Evolutionary conservation across 2,113 vertebrate species (phyloP), one percentile per base, ranked within the genome.

Genomic region (Sminthopsis crassicaudata): DNA sequence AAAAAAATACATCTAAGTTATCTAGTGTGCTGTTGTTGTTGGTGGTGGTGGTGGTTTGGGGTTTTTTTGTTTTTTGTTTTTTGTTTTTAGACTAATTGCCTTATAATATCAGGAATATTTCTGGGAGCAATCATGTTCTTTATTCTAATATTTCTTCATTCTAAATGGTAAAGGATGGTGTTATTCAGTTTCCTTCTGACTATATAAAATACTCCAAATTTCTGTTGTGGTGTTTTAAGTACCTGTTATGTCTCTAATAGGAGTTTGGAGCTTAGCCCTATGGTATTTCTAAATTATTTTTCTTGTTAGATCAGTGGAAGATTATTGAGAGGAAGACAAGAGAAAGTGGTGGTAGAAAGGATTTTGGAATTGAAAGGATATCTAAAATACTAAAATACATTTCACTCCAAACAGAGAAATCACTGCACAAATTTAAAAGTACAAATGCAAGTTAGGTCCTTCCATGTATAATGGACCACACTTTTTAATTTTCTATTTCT

Each of bases 211-310:
- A 55, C 89, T 8, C 14, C 14, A 50, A 93, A 89, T 93, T 89
- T n/a, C 12, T 84, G 0, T 67, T 53, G 9, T 11, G 84, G 26
- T 84, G 53, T 76, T 76, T 89, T 90, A 51, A 76, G 16, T 76
- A 88, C 26, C 42, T 76, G 54, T 91, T 53, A 76, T 89, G 88
- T 25, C 24, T 67, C 52, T 48, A 11, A 19, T 24, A 91, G 54
- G n/a, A 9, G n/a, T 88, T 16, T 89, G 48, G 46, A 67, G 22
- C 52, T 57, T 91, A 19, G 50, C 16, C 1, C 46, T 92, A 22
- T 46, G 12, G 53, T n/a, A 46, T 91, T n/a, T 94, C 51, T 94
- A 26, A 46, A 42, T 90, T 54, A 95, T 24, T 50, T 54, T 93
- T 46, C 8, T 51, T 95, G 36, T 14, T 90, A 52, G 2, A 36